Base-by-base conservation (phyloP, 1,140 invertebrate genomes). In the Rhynchophorus ferrugineus region DNA sequence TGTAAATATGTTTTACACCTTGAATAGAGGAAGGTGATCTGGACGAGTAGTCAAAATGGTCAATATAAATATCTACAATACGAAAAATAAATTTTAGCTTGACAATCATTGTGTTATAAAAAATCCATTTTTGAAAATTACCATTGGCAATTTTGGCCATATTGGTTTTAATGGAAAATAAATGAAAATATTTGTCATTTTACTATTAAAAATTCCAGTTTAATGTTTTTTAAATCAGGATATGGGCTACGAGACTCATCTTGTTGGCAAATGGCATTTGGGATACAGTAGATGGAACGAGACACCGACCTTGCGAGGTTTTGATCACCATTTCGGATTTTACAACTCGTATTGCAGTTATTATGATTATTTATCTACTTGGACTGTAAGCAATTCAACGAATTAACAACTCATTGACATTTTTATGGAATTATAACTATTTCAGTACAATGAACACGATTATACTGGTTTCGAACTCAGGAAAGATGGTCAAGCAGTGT, bases 251-350 rank as follows among this genome's bases (percentile, higher is more conserved):
- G 67, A 67, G 1, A 84, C 82, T 0, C 78, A 80, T 65, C 68
- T 83, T 13, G 72, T 86, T 33, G 84, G 85, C 19, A 87, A 87
- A 71, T 85, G 83, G 83, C 80, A 84, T 54, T 64, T 83, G 19
- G 83, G 83, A 0, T 78, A 77, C 57, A 77, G 75, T 38, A 73
- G 73, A n/a, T 72, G 68, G 44, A 73, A 77, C 22, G 78, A 82
- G 45, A 78, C 77, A 2, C 83, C 83, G 2, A 73, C 74, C 6
- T 62, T 71, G 21, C 68, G 82, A 39, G 83, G 83, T 1, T 85
- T 85, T 59, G 80, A 85, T 55, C 74, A 75, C 11, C 78, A 81
- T 67, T 68, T 82, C 19, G 83, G 83, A 2, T 83, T 77, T 59
- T 82, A 76, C 59, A 78, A 77, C 39, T 80, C 80, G 11, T 75